Evolutionary conservation across 2,113 vertebrate genomes (phyloP).

Genomic region (Heliornis fulica): DNA sequence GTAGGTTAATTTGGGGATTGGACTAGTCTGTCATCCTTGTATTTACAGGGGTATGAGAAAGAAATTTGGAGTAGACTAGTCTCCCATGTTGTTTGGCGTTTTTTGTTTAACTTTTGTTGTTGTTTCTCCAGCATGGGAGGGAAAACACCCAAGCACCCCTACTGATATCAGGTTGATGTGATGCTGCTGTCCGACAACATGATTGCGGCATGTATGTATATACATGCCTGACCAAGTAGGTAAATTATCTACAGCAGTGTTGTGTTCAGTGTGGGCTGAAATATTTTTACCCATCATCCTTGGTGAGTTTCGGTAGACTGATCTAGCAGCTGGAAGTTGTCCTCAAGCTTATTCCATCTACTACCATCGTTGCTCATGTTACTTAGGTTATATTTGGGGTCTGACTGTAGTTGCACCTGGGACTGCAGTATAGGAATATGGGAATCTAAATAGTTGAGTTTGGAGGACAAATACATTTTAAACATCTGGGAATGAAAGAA

Average conservation of each 20-base stretch:
- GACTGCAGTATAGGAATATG: not conserved
- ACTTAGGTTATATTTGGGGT: not conserved
- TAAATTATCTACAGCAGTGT: not conserved
- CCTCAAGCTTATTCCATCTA: not conserved
- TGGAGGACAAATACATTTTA: not conserved
- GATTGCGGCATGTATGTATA: not conserved
- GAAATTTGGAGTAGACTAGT: not conserved
- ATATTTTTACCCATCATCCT: not conserved
- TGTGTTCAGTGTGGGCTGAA: not conserved
- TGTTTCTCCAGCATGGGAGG: rapidly evolving
- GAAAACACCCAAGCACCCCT: not conserved
- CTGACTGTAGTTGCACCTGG: not conserved
- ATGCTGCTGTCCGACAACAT: rapidly evolving
- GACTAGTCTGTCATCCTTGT: not conserved
- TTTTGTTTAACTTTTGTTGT: too few relatives aligned
- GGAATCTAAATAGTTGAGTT: not conserved
- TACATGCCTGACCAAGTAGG: not conserved
- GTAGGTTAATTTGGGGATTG: not conserved
- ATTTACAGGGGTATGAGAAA: not conserved
- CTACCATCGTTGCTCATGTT: not conserved
- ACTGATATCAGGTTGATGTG: not conserved
- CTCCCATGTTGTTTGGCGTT: not conserved
- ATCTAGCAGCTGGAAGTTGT: not conserved
- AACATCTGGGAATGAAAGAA: not conserved
- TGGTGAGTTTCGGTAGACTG: not conserved